Conservation (phyloP, 1,140 invertebrate genomes). For the Ceratina calcarata region DNA sequence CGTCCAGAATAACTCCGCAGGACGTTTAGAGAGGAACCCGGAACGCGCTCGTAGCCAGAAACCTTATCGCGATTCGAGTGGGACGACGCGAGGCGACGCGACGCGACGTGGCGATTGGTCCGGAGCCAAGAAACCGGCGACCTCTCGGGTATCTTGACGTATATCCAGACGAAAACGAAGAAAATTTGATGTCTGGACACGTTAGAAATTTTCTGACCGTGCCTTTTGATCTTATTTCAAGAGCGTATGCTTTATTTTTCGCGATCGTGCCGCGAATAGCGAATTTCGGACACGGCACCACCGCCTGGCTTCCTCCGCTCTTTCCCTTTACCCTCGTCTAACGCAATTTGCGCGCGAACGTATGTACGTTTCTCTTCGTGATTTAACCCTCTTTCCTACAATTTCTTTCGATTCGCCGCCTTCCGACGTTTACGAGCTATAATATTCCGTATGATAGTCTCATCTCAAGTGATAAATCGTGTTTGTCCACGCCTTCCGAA, state of each 20-base stretch:
- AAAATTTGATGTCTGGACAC: constrained; percentile 59
- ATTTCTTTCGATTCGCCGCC: background rate
- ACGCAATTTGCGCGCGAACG: constrained; percentile 21
- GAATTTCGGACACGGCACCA: constrained; percentile 9
- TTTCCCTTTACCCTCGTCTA: background rate
- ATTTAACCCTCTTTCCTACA: background rate
- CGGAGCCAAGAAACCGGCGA: constrained; percentile 71
- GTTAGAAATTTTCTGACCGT: constrained; percentile 56
- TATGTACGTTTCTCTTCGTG: constrained; percentile 9
- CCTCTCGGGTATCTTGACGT: constrained; percentile 53
- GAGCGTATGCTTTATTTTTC: constrained; percentile 48
- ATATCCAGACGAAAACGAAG: constrained; percentile 62
- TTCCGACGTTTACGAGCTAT: too few relatives aligned
- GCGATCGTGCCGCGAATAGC: constrained; percentile 38
- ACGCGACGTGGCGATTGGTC: constrained; percentile 69
- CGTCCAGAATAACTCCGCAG: constrained; percentile 73
- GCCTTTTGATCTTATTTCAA: constrained; percentile 48
- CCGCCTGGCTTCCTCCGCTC: too few relatives aligned
- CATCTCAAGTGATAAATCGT: too few relatives aligned
- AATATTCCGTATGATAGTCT: too few relatives aligned
- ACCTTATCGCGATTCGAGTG: constrained; percentile 73
- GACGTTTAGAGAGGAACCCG: constrained; percentile 61
- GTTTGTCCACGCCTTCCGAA: too few relatives aligned
- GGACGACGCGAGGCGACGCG: constrained; percentile 48
- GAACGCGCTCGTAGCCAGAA: constrained; percentile 69